Evolutionary conservation across 64 coral and sea anemone species (phyloP).

Genomic region (Montipora sp.): DNA sequence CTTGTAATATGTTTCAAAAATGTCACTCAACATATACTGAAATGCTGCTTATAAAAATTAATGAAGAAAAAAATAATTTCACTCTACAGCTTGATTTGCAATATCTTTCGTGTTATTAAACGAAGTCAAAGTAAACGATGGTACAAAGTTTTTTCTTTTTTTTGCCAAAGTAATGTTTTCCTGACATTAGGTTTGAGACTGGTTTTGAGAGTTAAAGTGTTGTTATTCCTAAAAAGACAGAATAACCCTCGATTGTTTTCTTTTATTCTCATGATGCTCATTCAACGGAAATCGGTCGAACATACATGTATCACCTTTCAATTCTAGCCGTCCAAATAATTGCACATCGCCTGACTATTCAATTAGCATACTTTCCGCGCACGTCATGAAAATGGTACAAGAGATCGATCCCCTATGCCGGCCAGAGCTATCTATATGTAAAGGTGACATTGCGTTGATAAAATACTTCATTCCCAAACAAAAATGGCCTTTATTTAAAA

Average conservation of each 20-base stretch:
- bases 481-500: not conserved
- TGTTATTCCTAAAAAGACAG: not conserved
- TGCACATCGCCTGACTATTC: not conserved
- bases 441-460: not conserved
- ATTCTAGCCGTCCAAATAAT: no score
- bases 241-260: not conserved
- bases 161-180: no score
- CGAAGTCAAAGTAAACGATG: no score
- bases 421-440: no score
- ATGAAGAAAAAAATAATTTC: no score
- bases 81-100: no score
- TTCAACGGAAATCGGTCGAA: not conserved
- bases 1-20: not conserved
- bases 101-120: no score
- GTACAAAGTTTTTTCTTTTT: no score
- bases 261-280: not conserved
- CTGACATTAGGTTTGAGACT: not conserved
- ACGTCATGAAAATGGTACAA: not conserved
- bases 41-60: not conserved
- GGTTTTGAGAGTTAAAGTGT: not conserved
- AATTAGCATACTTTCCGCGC: not conserved
- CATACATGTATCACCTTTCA: not conserved
- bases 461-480: not conserved
- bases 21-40: not conserved
- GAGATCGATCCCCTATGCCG: not conserved